Evolutionary conservation across 2,113 vertebrate species (phyloP), one percentile per base, ranked within the genome.

Genomic region (Atherinomorus stipes): DNA sequence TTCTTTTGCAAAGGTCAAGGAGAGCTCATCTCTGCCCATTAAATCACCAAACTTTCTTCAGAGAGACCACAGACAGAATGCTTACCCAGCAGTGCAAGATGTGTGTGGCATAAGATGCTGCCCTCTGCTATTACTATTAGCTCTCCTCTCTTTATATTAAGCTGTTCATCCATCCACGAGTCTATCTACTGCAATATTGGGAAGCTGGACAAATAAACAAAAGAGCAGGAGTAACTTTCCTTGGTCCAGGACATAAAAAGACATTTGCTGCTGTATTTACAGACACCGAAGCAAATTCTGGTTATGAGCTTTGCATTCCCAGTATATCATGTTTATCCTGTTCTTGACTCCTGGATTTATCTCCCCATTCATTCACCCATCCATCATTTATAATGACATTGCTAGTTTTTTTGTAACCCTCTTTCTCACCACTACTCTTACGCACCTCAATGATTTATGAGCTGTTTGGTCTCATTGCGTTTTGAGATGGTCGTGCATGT

Each of bases 381-480:
- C 80, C 84, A 88, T 93, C 89, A 91, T 90, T 88, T 68, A 85
- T 88, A 92, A 90, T 82, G 70, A 83, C 74, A 70, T 49, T 13
- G 84, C 82, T 83, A 78, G 42, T 37, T 60, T 54, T 21, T 64
- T 51, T 19, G 31, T 60, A 58, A 11, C 6, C 3, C 11, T 74
- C 66, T 74, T 71, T 78, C 67, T 74, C 68, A 28, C 66, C 61
- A 70, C 64, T 80, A 72, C 85, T 69, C 84, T 81, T 38, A 60
- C 84, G 78, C 74, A 81, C 72, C 83, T 90, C 67, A 50, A 65
- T 91, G 89, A 92, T 93, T 92, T 90, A 94, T 91, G 85, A 87
- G 79, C 77, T 74, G 71, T 81, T 87, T 77, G 68, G 54, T 76
- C 69, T 78, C 50, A 61, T 68, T 38, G 80, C 77, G 76, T 84